Percentiles rank a stretch among this genome's conserved stretches.
These are phyloP conservation scores for Cherax destructor DNA, from an alignment of 1,140 invertebrate species.

Conservation along the genomic window DNA sequence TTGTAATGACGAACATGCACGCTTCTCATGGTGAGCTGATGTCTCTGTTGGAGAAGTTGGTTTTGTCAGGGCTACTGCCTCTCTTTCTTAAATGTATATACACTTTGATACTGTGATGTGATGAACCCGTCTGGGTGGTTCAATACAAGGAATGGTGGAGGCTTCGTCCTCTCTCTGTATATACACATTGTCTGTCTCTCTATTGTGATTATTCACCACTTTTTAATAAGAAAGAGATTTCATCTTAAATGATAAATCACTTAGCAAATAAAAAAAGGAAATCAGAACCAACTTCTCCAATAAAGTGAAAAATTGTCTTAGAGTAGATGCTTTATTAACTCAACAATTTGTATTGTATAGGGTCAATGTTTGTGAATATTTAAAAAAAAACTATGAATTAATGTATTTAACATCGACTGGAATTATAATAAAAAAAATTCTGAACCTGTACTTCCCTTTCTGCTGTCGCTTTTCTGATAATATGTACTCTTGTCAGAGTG, in stretches of 20 bases:
- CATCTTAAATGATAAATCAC: not conserved
- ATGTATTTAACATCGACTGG: not conserved
- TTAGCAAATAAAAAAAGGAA: not conserved
- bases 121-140: too few relatives aligned
- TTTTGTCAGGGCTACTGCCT: not conserved
- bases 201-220: too few relatives aligned
- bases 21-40: not conserved
- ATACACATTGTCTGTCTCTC: not conserved
- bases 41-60: not conserved
- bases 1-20: slow-evolving; percentile 2
- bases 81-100: not conserved
- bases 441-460: slow-evolving; percentile 6
- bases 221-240: too few relatives aligned
- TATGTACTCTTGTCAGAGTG: not conserved
- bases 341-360: not conserved
- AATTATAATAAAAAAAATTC: not conserved
- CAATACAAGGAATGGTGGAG: too few relatives aligned
- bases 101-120: not conserved
- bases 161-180: not conserved
- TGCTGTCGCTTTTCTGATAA: not conserved
- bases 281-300: not conserved
- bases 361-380: not conserved
- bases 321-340: not conserved
- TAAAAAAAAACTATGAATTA: not conserved
- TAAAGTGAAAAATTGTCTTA: not conserved